These are phyloP conservation scores for Lithodes maja DNA, from an alignment of 2,888 invertebrate species.

Conservation along the genomic window DNA sequence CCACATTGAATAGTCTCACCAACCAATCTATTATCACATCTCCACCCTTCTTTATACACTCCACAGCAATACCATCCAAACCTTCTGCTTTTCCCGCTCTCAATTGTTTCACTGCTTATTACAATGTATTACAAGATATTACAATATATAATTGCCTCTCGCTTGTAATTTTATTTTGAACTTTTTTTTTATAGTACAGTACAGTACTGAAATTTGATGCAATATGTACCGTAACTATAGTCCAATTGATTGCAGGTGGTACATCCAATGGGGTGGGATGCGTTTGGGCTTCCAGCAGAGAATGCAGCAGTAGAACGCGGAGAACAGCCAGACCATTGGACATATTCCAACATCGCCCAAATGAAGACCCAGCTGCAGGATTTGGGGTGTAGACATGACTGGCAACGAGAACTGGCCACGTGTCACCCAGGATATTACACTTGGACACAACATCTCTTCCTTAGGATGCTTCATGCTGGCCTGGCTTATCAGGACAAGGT, in stretches of 20 bases:
- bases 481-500: constrained; percentile 91
- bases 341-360: constrained; percentile 85
- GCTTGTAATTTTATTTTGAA: too few species aligned
- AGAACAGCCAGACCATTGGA: constrained; percentile 90
- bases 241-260: constrained; percentile 78
- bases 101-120: too few species aligned
- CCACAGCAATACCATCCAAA: too few species aligned
- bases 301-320: constrained; percentile 95
- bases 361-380: constrained; percentile 86
- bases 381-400: constrained; percentile 90
- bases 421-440: constrained; percentile 90
- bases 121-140: too few species aligned
- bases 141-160: too few species aligned
- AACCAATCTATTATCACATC: too few species aligned
- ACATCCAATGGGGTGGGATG: constrained; percentile 99
- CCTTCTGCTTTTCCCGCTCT: too few species aligned
- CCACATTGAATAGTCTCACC: too few species aligned
- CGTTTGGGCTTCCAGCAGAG: constrained; percentile 98
- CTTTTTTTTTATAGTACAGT: too few species aligned
- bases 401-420: constrained; percentile 92
- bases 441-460: constrained; percentile 97
- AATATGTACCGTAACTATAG: too few species aligned
- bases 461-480: constrained; percentile 88
- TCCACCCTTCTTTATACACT: too few species aligned
- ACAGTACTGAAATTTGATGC: too few species aligned